phyloP scores from a whole-genome alignment of 2,797 vertebrate genomes.

The Thaleichthys pacificus region DNA sequence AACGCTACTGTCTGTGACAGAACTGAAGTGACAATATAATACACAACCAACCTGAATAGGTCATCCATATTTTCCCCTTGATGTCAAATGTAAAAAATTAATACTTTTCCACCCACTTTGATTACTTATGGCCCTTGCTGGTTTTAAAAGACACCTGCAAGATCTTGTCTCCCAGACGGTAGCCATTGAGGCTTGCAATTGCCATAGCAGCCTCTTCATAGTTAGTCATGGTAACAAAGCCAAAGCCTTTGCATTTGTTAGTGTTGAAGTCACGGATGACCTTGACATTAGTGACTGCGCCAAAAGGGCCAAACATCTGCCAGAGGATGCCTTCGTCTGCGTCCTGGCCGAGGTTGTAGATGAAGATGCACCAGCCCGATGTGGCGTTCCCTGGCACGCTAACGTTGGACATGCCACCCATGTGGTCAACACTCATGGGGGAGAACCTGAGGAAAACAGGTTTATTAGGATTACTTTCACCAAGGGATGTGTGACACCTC shows the following conservation, averaged over 20 bases:
- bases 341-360: slow-evolving; percentile 97
- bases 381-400: slow-evolving; percentile 84
- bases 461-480: not conserved
- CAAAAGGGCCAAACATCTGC: slow-evolving; percentile 99
- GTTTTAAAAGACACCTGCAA: slow-evolving; percentile 99
- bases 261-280: slow-evolving; percentile 99
- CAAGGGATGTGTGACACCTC: not conserved
- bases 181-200: slow-evolving; percentile 95
- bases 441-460: slow-evolving; percentile 76
- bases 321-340: slow-evolving; percentile 95
- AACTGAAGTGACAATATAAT: slow-evolving; percentile 66
- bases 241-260: slow-evolving; percentile 99
- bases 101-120: too few species aligned
- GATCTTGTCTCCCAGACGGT: slow-evolving; percentile 96
- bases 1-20: slow-evolving; percentile 77
- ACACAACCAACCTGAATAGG: not conserved
- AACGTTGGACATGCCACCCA: slow-evolving; percentile 85
- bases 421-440: slow-evolving; percentile 92
- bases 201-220: slow-evolving; percentile 99
- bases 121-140: slow-evolving; percentile 96
- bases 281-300: slow-evolving; percentile 95
- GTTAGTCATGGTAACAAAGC: slow-evolving; percentile 98
- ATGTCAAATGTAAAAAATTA: not conserved
- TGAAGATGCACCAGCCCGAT: slow-evolving; percentile 97
- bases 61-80: slow-evolving; percentile 2